Base-by-base conservation (phyloP, 2,888 invertebrate species). In the Pocota personata region DNA sequence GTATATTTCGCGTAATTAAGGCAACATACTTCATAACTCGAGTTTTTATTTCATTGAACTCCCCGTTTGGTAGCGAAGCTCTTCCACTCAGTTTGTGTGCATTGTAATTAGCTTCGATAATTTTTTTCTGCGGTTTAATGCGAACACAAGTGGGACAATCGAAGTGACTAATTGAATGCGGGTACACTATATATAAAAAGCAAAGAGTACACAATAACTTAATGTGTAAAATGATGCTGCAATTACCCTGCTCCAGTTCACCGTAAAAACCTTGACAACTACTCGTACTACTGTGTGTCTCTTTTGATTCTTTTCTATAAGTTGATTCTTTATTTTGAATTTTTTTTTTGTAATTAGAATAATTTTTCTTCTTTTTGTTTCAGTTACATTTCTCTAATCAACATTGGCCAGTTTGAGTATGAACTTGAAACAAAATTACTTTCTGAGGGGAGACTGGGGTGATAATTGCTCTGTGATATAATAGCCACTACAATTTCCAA, bases 101-200 rank as follows among this genome's bases (percentile, higher is more conserved):
- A 32, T 27, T 19, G 43, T 52, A 62, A 55, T 69, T 55, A 71
- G 62, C 62, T 52, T 60, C 14, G 40, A 48, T 50, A 10, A 32
- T 35, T 16, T 35, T 48, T 77, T 46, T 69, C 32, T 77, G 77
- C 62, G 60, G 55, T 72, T 57, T 40, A 14, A 72, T 62, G 30
- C 62, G 48, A 64, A 27, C 78, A 69, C 64, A 79, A 79, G 72
- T 72, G 78, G 64, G 55, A 79, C 78, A 79, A 69, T 64, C 71
- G 37, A 72, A 64, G 78, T 71, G 72, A 64, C 78, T 72, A 72
- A 79, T 71, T 71, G 78, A 48, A 71, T 52, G 43, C 69, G 55
- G 21, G 35, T 62, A 32, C 24, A 40, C 52, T 64, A 55, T 12
- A 27, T 8, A n/a, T 27, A 14, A 76, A 64, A 69, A 0, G 14